phyloP scores from a whole-genome alignment of 2,888 invertebrate species.

The Diarsia dahlii region DNA sequence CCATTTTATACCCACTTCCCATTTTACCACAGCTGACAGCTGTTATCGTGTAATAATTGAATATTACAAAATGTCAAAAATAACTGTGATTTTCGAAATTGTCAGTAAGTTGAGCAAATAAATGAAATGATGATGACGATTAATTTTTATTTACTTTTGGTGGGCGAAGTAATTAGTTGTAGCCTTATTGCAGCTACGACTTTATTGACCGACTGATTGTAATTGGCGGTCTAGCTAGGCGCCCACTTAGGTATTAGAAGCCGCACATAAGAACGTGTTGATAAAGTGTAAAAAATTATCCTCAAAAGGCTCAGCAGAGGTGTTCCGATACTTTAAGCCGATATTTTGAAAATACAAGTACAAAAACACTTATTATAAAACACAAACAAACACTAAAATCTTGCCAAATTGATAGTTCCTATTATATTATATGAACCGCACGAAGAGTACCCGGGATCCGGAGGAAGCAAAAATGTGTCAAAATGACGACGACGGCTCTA shows the following conservation, averaged over 20 bases:
- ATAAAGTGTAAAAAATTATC: not conserved
- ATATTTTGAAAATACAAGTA: not conserved
- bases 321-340: too few species aligned
- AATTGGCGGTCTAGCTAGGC: not conserved
- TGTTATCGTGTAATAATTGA: slow-evolving; percentile 87
- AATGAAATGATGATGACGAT: slow-evolving; percentile 84
- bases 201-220: not conserved
- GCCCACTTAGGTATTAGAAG: slow-evolving; percentile 13
- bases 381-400: not conserved
- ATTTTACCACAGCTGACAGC: slow-evolving; percentile 85
- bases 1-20: slow-evolving; percentile 90
- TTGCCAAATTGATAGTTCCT: not conserved
- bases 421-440: too few species aligned
- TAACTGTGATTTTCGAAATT: slow-evolving; percentile 91
- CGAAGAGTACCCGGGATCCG: too few species aligned
- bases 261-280: not conserved
- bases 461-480: too few species aligned
- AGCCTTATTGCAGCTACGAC: not conserved
- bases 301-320: not conserved
- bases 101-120: slow-evolving; percentile 91
- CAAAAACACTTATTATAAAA: too few species aligned
- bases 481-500: too few species aligned
- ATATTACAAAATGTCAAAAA: slow-evolving; percentile 89
- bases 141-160: slow-evolving; percentile 46
- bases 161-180: slow-evolving; percentile 1